phyloP scores from a whole-genome alignment of 2,797 vertebrate genomes.

The Amblyopsis hoosieri region DNA sequence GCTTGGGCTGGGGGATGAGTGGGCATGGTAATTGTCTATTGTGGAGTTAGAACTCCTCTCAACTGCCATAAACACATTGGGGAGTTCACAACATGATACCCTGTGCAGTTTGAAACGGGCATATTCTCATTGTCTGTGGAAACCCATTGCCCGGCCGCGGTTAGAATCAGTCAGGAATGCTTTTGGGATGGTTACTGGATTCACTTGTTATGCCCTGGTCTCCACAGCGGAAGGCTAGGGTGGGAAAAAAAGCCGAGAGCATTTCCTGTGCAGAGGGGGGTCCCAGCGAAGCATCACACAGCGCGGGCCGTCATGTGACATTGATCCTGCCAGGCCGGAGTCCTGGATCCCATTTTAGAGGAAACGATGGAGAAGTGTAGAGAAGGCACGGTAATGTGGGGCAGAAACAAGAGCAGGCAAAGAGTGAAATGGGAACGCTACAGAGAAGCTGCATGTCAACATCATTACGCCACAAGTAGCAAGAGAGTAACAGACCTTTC shows the following conservation, averaged over 20 bases:
- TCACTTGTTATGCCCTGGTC: constrained; percentile 71
- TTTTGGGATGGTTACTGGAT: constrained; percentile 73
- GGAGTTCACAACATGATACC: constrained; percentile 73
- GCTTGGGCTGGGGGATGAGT: constrained; percentile 46
- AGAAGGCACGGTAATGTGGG: constrained; percentile 24
- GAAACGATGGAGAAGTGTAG: constrained; percentile 22
- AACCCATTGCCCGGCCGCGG: constrained; percentile 67
- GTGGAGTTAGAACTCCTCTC: constrained; percentile 67
- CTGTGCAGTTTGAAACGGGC: constrained; percentile 60
- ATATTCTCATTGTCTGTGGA: constrained; percentile 73
- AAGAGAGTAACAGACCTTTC: not conserved
- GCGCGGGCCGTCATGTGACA: constrained; percentile 75
- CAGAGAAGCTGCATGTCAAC: constrained; percentile 2
- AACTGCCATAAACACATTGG: constrained; percentile 71
- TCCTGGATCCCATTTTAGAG: constrained; percentile 59
- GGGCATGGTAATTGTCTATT: constrained; percentile 72
- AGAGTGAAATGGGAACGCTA: constrained; percentile 30
- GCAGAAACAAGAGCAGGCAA: constrained; percentile 34
- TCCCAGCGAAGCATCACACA: constrained; percentile 80
- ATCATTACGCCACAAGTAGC: not conserved
- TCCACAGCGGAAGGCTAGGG: constrained; percentile 72
- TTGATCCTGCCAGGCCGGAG: constrained; percentile 64
- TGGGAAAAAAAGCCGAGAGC: constrained; percentile 77
- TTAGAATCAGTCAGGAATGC: constrained; percentile 78
- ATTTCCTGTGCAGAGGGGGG: constrained; percentile 80